These are phyloP conservation scores for Ips typographus DNA, from an alignment of 1,140 invertebrate genomes.

Conservation along the genomic window DNA sequence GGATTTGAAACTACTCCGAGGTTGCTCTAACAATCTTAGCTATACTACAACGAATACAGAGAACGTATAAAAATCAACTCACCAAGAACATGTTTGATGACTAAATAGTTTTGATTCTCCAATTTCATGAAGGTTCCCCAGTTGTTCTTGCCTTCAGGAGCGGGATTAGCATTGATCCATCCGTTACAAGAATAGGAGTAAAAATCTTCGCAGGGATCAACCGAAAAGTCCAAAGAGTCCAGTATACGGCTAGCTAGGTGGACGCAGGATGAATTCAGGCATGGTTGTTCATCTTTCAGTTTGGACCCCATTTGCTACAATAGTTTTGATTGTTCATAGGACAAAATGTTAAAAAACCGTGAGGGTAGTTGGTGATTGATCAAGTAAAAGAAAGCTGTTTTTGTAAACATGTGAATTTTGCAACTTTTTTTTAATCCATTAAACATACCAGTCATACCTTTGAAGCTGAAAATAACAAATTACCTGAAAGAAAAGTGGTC, in stretches of 20 bases:
- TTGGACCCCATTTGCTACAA: conserved; percentile 47
- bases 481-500: too few species aligned
- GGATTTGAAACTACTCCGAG: conserved; percentile 63
- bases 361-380: too few species aligned
- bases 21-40: conserved; percentile 55
- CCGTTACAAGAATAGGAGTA: conserved; percentile 92
- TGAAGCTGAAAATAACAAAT: too few species aligned
- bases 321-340: too few species aligned
- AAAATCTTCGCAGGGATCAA: conserved; percentile 93
- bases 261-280: conserved; percentile 81
- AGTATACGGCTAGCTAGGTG: conserved; percentile 83
- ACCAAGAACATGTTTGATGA: conserved; percentile 89
- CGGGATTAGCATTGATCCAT: conserved; percentile 89
- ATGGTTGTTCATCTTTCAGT: conserved; percentile 55
- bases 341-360: too few species aligned
- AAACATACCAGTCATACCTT: too few species aligned
- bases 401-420: too few species aligned
- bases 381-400: too few species aligned
- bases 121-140: conserved; percentile 96
- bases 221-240: conserved; percentile 74
- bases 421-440: too few species aligned
- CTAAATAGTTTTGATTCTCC: conserved; percentile 88
- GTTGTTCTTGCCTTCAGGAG: conserved; percentile 87
- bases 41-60: background rate
- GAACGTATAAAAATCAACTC: conserved; percentile 15